Base-by-base conservation (phyloP, 2,797 vertebrate genomes). In the Masticophis lateralis region DNA sequence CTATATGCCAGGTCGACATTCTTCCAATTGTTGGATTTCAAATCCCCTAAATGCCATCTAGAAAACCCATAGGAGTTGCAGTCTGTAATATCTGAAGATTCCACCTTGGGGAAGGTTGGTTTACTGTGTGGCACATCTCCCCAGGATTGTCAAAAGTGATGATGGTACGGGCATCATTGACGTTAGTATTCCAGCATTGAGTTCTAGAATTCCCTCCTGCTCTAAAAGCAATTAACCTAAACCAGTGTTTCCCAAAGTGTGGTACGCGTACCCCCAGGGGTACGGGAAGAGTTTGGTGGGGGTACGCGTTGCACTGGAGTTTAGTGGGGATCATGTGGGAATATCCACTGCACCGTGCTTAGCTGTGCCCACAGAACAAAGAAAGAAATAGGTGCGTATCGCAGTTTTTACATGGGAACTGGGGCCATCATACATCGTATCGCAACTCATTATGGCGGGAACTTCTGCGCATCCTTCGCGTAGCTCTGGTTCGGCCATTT, bases 61-160 rank as follows among this genome's bases (percentile, higher is more conserved):
- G 74, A 22, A 43, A 83, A 47, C 37, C 74, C 37, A 83, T 83
- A 25, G 74, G 20, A 47, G 9, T 25, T 83, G 74, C 20, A 83
- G 20, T 83, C 37, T 83, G 74, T 47, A 83, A 83, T 79, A 43
- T 43, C 3, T 79, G 37, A 79, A 79, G 37, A 22, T 43, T 43
- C 4, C 37, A 43, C 3, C 37, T 25, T 79, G 74, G 37, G 74
- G 37, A 79, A 79, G 74, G 74, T 6, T 90, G 91, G 22, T 69
- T 60, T 69, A 92, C 27, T 83, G 9, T 47, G 74, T 1, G 51
- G 47, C 63, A 94, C 61, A 79, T 0, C 0, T 0, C 53, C 3
- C 0, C 0, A 69, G 11, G 1, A 5, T 27, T 18, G 20, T 63
- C 57, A 43, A 51, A 55, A 37, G 12, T 32, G 56, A 16, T 32